Base-by-base conservation (phyloP, 2,113 vertebrate species). In the Bombycilla garrulus region DNA sequence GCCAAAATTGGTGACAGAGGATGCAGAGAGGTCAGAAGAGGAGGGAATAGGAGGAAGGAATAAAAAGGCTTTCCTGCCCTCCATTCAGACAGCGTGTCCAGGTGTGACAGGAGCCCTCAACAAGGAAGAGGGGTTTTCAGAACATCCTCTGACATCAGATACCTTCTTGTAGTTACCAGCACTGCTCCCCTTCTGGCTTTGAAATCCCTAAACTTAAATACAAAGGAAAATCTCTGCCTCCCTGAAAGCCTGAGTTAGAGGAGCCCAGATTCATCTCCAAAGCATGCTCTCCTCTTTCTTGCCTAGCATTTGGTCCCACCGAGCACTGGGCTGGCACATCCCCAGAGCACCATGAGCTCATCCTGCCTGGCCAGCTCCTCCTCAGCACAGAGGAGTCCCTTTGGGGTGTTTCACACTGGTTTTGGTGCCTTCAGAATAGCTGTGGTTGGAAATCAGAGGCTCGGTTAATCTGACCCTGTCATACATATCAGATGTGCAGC, bases 401-500 rank as follows among this genome's bases (percentile, higher is more conserved):
- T 62, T 61, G 80, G 88, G 92, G 92, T 94, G 83, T 90, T 96
- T 78, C 81, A 80, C 91, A 36, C 74, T 66, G 67, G 69, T 48
- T 93, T 95, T 90, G 90, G 92, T 96, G 90, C 86, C 76, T 96
- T 91, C 51, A 21, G 86, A 96, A 95, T 87, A 93, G 81, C 88
- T 95, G 95, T 71, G 94, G 92, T 90, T 96, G 92, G 96, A 92
- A 96, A 88, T 83, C 69, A 86, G 93, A 94, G 92, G 92, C 94
- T 92, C 69, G 23, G 86, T 95, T 96, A 95, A 88, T 94, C 82
- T 92, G 95, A 96, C 95, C 95, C 94, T 95, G 93, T 91, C 91
- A 92, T 18, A 94, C 81, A 60, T 38, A 86, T 96, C 92, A 94
- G 88, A 93, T 96, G 91, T 87, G 90, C 94, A 90, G 90, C 94